These are phyloP conservation scores for Notospermus geniculatus DNA, from an alignment of 1,140 invertebrate species.

Conservation along the genomic window DNA sequence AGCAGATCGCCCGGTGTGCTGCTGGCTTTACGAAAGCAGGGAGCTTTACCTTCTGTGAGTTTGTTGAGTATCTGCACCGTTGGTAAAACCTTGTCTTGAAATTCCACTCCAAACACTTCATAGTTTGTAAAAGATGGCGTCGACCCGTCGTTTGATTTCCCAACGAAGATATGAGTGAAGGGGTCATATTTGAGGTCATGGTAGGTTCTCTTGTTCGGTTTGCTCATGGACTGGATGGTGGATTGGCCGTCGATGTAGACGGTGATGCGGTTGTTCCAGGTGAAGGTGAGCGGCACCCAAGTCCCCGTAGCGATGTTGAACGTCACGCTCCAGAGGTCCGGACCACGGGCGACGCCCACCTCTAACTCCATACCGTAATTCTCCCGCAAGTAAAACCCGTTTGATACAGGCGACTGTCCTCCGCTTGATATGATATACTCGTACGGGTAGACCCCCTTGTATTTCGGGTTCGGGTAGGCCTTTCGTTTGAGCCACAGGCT, in stretches of 20 bases:
- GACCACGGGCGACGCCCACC: slow-evolving; percentile 29
- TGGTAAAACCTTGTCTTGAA: not conserved
- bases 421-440: slow-evolving; percentile 37
- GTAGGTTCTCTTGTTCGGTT: not conserved
- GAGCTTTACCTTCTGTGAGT: not conserved
- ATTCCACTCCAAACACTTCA: too few species aligned
- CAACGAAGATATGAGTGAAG: slow-evolving; percentile 13
- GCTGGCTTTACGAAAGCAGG: too few species aligned
- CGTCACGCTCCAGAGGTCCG: slow-evolving; percentile 25
- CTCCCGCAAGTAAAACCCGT: slow-evolving; percentile 39
- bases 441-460: slow-evolving; percentile 1
- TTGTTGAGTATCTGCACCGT: not conserved
- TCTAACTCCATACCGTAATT: slow-evolving; percentile 36
- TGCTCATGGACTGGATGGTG: not conserved
- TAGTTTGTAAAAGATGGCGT: not conserved
- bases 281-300: slow-evolving; percentile 27
- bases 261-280: slow-evolving; percentile 32
- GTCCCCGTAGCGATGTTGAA: slow-evolving; percentile 25
- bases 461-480: not conserved
- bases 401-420: slow-evolving; percentile 30
- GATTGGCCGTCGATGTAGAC: slow-evolving; percentile 33
- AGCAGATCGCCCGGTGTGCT: too few species aligned
- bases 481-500: slow-evolving; percentile 29
- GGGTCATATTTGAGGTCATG: slow-evolving; percentile 2
- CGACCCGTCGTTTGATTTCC: slow-evolving; percentile 4